Base-by-base conservation (phyloP, 1,140 invertebrate species). In the Brachionus rotundiformis region DNA sequence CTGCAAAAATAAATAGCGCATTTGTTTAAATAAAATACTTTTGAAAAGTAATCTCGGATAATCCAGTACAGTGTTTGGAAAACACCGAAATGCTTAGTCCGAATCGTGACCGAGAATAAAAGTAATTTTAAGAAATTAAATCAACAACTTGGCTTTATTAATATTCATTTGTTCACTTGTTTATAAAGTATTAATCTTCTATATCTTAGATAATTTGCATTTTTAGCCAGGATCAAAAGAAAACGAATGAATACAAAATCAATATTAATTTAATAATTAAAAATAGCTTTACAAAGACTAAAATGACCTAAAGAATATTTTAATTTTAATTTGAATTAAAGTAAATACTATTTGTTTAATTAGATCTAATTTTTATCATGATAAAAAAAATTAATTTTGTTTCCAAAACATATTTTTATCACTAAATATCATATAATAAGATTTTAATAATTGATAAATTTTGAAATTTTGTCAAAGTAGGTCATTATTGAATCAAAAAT, bases 1-100 rank as follows among this genome's bases (percentile, higher is more conserved):
- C 47, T 54, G 47, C 16, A 54, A 54, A 54, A 54, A 8, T 54
- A 54, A 54, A 54, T 19, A 54, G 47, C 47, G 47, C 47, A 23
- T 54, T 19, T 54, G 47, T 54, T 54, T 54, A 16, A 54, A 54
- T 54, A 16, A 19, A 19, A 54, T 54, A 23, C 23, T 19, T 19
- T 19, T 19, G 16, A 54, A 54, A 54, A 54, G 8, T 54, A 54
- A 54, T 54, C 47, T 19, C 16, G 47, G 47, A 54, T 54, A 54
- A 54, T 54, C 47, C 47, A 54, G 47, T 54, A 54, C n/a, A 54
- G 19, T 49, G 47, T 54, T 54, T 54, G 47, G 19, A 54, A 54
- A 54, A 19, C 47, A 54, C 47, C 47, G 47, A 54, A 54, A 54
- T 54, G 19, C 6, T 54, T 19, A 8, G 47, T 2, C 4, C 19